Evolutionary conservation across 2,113 vertebrate species (phyloP).

Genomic region (Lipophrys pholis): DNA sequence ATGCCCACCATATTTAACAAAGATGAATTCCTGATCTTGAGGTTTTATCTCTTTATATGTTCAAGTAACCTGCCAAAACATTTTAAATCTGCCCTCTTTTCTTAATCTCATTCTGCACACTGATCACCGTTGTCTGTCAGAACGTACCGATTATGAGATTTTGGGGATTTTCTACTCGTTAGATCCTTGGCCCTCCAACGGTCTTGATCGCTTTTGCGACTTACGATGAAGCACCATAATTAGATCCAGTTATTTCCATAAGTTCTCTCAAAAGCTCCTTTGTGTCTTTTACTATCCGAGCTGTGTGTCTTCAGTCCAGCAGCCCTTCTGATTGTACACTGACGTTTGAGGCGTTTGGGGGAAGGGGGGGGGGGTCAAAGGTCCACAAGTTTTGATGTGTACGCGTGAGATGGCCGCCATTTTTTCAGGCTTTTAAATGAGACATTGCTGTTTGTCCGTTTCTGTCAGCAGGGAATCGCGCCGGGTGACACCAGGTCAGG

Average conservation of each 20-base stretch:
- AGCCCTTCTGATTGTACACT: conserved; percentile 39
- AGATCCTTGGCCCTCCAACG: conserved; percentile 44
- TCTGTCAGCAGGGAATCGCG: conserved; percentile 29
- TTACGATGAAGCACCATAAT: conserved; percentile 69
- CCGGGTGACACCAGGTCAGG: conserved; percentile 41
- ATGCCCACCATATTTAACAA: not conserved
- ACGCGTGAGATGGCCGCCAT: conserved; percentile 69
- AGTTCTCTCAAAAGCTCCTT: conserved; percentile 68
- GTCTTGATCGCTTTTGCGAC: conserved; percentile 43
- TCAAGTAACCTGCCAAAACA: conserved; percentile 32
- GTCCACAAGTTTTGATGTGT: conserved; percentile 65
- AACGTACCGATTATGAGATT: conserved; percentile 71
- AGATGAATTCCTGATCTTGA: not conserved
- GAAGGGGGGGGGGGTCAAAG: conserved; percentile 46
- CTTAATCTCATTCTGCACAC: conserved; percentile 11
- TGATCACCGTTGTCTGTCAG: conserved; percentile 41
- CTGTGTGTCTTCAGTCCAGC: conserved; percentile 34
- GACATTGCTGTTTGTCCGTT: conserved; percentile 54
- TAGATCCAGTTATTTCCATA: conserved; percentile 66
- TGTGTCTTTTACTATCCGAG: conserved; percentile 41
- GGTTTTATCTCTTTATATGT: conserved; percentile 20
- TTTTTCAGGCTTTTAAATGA: conserved; percentile 65
- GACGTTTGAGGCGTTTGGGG: not conserved
- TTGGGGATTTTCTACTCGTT: conserved; percentile 56
- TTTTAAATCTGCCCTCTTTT: conserved; percentile 42